Base-by-base conservation (phyloP, 2,113 vertebrate genomes). In the Sarotherodon lohbergeri region DNA sequence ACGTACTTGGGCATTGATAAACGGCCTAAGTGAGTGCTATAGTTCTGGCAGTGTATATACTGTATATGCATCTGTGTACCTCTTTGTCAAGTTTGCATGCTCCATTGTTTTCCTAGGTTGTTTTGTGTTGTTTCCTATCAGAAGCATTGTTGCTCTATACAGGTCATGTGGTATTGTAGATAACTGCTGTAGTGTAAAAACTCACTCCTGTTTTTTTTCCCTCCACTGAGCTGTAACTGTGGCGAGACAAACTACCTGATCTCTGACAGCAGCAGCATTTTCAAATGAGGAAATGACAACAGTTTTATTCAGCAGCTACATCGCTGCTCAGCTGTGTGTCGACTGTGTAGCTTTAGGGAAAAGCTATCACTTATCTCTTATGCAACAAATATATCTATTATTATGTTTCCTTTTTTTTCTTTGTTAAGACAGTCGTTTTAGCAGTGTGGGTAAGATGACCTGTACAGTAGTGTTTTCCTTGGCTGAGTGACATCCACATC, bases 401-500 rank as follows among this genome's bases (percentile, higher is more conserved):
- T 78, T 48, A 27, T 24, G 61, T 57, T 79, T 80, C 83, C 27
- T 82, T 19, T 78, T 78, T 34, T 71, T 83, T 86, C 2, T 78
- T 52, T 52, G 73, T 2, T 50, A 48, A 78, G 73, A 82, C 61
- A 50, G 41, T 80, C 29, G 78, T 84, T 81, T 78, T 43, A 82
- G 82, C 68, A 85, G 81, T 90, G 89, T 86, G 90, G 87, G 80
- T 32, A 61, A 55, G 78, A 87, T 88, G 89, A 92, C 90, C 94
- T 92, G 80, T 73, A 48, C 86, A 80, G 54, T 90, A 85, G 76
- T 89, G 83, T 88, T 90, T 91, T 91, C 81, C 89, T 91, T 91
- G 86, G 85, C 86, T 93, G 85, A 84, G 79, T 86, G 89, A 90
- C 91, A 91, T 86, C 68, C 34, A 66, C 81, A 91, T 86, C 66